Conservation (phyloP, 2,113 vertebrate genomes). For the Cynopterus brachyotis region DNA sequence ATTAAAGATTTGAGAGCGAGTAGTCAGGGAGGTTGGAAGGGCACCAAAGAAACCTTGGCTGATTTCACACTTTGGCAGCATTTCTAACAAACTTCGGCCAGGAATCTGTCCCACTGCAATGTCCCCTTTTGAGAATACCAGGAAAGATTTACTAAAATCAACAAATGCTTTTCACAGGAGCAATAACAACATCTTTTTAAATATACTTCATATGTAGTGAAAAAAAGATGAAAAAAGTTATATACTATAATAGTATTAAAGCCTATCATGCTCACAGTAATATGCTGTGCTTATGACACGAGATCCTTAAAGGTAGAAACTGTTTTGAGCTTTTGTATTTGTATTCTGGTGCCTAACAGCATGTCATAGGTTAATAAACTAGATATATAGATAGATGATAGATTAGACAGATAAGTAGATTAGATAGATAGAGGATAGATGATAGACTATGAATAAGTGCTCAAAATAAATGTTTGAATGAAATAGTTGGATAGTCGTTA, state of each 20-base stretch:
- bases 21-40: conserved; percentile 71
- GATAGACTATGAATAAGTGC: background rate
- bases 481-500: conserved; percentile 53
- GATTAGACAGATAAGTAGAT: background rate
- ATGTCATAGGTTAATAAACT: background rate
- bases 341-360: background rate
- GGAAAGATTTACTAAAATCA: conserved; percentile 52
- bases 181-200: conserved; percentile 33
- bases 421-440: background rate
- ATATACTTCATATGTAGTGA: conserved; percentile 36
- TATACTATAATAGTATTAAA: background rate
- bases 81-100: conserved; percentile 60
- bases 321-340: background rate
- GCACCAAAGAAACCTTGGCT: conserved; percentile 68
- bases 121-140: conserved; percentile 59
- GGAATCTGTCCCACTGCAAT: conserved; percentile 46
- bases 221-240: conserved; percentile 33
- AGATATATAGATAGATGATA: background rate
- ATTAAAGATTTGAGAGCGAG: conserved; percentile 11
- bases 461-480: conserved; percentile 48
- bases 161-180: conserved; percentile 33
- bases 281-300: background rate
- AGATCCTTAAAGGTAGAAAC: conserved; percentile 31
- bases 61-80: conserved; percentile 67
- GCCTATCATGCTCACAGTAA: background rate